These are phyloP conservation scores for Coluber constrictor DNA, from an alignment of 2,797 vertebrate genomes.

Conservation along the genomic window DNA sequence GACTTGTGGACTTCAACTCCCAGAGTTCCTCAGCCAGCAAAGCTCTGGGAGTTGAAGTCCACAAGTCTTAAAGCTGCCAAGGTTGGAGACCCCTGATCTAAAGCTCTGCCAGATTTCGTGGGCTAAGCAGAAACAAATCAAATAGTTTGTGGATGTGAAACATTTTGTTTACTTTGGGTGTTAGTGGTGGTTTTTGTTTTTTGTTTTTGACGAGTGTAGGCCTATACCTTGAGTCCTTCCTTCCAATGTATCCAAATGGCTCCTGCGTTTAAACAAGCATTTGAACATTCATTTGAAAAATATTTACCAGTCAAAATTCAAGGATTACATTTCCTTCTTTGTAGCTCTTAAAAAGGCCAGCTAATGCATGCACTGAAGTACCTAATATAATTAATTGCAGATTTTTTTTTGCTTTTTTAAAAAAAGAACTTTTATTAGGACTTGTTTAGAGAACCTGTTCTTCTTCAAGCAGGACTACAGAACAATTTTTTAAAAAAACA, in stretches of 20 bases:
- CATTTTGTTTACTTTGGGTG: neutral
- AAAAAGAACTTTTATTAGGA: slow-evolving; percentile 22
- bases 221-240: neutral
- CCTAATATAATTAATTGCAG: neutral
- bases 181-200: neutral
- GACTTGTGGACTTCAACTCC: no score
- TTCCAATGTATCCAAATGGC: neutral
- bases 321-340: neutral
- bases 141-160: neutral
- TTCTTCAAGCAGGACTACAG: slow-evolving; percentile 44
- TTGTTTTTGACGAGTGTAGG: neutral
- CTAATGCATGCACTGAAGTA: neutral
- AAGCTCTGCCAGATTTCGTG: neutral
- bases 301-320: neutral
- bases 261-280: neutral
- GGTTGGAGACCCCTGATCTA: neutral
- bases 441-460: slow-evolving; percentile 54
- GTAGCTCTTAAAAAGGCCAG: neutral
- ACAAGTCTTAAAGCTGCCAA: no score
- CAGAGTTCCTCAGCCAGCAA: no score
- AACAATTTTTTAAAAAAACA: slow-evolving; percentile 21
- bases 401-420: neutral
- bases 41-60: no score
- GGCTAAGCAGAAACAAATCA: neutral
- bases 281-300: neutral